Base-by-base conservation (phyloP, 2,113 vertebrate genomes). In the Pheucticus melanocephalus region DNA sequence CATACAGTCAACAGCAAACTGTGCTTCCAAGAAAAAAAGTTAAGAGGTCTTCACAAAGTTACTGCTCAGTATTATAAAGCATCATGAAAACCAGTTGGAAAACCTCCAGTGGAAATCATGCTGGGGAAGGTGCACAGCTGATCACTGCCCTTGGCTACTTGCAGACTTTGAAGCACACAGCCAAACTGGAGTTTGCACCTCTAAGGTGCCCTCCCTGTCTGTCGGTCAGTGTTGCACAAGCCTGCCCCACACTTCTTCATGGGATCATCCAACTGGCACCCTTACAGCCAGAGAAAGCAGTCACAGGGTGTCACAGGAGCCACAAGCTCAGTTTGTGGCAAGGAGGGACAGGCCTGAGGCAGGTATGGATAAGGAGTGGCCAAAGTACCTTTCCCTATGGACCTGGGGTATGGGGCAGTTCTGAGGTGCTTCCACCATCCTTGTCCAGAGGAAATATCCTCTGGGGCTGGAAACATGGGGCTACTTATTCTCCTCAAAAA, bases 141-240 rank as follows among this genome's bases (percentile, higher is more conserved):
- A 37, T 17, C 20, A 5, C 22, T 50, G 45, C 60, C 83, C 60
- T 30, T 2, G 3, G 72, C n/a, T 59, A 19, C 37, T 1, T 42
- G 37, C 48, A 56, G 33, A n/a, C 37, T 82, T 17, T 11, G 16
- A 54, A 72, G 40, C 17, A 19, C 51, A 69, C 27, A 39, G 18
- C 22, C 54, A 44, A 44, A 64, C 31, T 17, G 39, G 30, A 84
- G 19, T 54, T 23, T 33, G 28, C 53, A 61, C 10, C 37, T 50
- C 44, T 7, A 60, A 1, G 1, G 6, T 3, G 18, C 27, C 20
- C 12, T 18, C 27, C 20, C 12, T 18, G 23, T 13, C 24, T 12
- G 40, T n/a, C 0, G 0, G 68, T 3, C 1, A 0, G 35, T 8
- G 24, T 4, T 18, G 24, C 39, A 33, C 12, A 5, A 0, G 1